Evolutionary conservation across 1,140 invertebrate species (phyloP), one percentile per base, ranked within the genome.

Genomic region (Campoletis sonorensis): DNA sequence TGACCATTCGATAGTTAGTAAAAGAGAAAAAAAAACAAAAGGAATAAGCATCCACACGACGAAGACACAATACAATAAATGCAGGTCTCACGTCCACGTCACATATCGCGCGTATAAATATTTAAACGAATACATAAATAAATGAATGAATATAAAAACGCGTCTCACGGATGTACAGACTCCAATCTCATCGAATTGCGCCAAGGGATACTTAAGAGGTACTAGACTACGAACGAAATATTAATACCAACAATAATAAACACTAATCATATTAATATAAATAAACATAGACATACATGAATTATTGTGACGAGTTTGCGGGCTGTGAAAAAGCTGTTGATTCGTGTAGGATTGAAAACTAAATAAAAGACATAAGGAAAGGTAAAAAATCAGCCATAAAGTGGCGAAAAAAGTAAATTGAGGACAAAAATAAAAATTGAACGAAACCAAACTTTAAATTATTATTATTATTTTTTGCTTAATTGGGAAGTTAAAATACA

Each of bases 301-400:
- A 64, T 58, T 37, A 77, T 78, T 33, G 67, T 78, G 76, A 33
- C 58, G 76, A 78, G 76, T 78, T 70, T 67, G 76, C 58, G 76
- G 76, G 76, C 76, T 78, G 76, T 78, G 76, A 78, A 64, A 78
- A 67, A 78, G 76, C 76, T 78, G 76, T 78, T 67, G 26, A 78
- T 78, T 78, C 76, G 76, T 78, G 64, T 78, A 30, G 30, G n/a
- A 77, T 16, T 26, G 21, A 49, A 72, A 72, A 40, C 3, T 0
- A 70, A 37, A 70, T 33, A 70, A n/a, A 33, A 75, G 37, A 81
- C 4, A 64, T 73, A 72, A 27, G 23, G 13, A 26, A 64, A 26
- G 3, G 3, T 5, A 13, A 64, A 64, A 26, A 27, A 7, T 64
- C 21, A 26, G n/a, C 21, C 3, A 8, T n/a, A 18, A 18, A n/a